These are phyloP conservation scores for Anodontia alba DNA, from an alignment of 2,888 invertebrate species.

Conservation along the genomic window DNA sequence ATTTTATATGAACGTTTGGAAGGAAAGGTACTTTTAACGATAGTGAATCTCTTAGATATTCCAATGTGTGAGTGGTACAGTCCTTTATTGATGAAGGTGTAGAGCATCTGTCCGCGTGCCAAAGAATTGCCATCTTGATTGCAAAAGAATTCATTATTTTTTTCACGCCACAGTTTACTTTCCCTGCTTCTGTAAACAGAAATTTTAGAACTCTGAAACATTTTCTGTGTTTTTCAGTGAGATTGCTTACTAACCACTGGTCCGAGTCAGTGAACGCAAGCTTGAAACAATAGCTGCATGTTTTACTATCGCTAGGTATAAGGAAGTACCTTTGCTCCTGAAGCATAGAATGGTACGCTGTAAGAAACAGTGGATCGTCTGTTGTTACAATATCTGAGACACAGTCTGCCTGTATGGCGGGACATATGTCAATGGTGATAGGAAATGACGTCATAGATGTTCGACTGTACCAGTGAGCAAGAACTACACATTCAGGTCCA, in stretches of 20 bases:
- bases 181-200: background rate
- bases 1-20: background rate
- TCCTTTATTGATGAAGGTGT: background rate
- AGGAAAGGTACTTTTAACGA: background rate
- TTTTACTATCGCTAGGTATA: background rate
- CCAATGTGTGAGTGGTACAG: background rate
- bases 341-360: background rate
- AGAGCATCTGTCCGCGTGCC: background rate
- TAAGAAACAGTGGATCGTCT: background rate
- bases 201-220: background rate
- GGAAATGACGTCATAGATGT: background rate
- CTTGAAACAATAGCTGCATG: background rate
- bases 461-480: background rate
- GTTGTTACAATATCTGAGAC: background rate
- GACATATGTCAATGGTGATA: background rate
- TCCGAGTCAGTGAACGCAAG: background rate
- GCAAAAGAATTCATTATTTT: background rate
- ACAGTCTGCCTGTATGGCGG: constrained; percentile 3
- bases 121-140: background rate
- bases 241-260: background rate
- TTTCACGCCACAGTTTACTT: background rate
- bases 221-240: background rate
- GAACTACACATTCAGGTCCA: background rate
- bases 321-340: background rate
- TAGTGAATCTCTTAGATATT: background rate